Evolutionary conservation across 2,113 vertebrate genomes (phyloP).

Genomic region (Ciconia boyciana): DNA sequence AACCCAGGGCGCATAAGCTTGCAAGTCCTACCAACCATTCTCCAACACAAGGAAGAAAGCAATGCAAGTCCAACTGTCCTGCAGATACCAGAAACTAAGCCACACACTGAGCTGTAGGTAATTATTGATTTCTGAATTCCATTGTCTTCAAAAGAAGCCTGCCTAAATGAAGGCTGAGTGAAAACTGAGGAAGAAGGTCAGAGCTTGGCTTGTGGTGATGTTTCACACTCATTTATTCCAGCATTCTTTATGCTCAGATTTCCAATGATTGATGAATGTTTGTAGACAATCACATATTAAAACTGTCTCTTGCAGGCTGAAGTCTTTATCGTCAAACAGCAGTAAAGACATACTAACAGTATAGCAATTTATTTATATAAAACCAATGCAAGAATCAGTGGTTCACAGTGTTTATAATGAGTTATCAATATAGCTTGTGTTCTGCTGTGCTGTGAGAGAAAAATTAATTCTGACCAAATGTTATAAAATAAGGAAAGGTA

Average conservation of each 20-base stretch:
- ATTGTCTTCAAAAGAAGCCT: background rate
- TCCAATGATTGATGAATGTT: background rate
- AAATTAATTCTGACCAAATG: background rate
- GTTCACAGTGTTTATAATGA: background rate
- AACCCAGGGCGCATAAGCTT: accelerated
- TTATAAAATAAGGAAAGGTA: background rate
- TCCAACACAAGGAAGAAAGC: background rate
- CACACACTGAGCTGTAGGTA: background rate
- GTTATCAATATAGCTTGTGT: background rate
- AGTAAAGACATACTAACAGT: background rate
- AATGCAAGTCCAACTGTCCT: background rate
- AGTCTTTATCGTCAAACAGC: background rate
- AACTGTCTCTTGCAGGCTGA: background rate
- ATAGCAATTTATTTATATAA: background rate
- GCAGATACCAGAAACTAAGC: background rate
- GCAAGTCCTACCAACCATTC: background rate
- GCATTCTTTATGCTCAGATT: background rate
- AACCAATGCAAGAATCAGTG: background rate
- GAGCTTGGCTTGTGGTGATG: background rate
- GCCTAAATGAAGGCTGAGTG: background rate
- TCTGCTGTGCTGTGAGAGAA: background rate
- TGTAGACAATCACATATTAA: background rate
- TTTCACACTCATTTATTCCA: background rate
- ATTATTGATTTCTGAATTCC: background rate
- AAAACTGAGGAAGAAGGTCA: background rate